Evolutionary conservation across 2,797 vertebrate genomes (phyloP).

Genomic region (Molossus alvarezi): DNA sequence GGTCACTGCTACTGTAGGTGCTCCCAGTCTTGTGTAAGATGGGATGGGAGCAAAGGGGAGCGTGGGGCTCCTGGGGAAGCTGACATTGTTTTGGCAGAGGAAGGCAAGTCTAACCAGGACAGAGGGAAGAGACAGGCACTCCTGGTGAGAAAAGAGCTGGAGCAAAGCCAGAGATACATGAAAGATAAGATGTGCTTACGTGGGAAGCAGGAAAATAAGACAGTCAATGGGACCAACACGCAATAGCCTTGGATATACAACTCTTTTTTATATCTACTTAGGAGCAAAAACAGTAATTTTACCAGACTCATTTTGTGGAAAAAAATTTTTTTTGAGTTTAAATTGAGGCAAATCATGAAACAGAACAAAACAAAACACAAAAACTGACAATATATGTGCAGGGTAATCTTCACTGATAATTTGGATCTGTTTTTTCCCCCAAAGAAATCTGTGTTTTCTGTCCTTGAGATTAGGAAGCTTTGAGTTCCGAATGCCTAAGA

Average conservation of each 20-base stretch:
- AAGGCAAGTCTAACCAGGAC: neutral
- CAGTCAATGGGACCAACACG: neutral
- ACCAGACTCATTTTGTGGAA: neutral
- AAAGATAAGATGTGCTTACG: neutral
- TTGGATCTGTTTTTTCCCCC: neutral
- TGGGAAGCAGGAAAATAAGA: neutral
- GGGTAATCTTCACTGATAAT: neutral
- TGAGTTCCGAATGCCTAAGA: slow-evolving; percentile 16
- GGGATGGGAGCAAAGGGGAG: neutral
- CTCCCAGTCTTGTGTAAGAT: neutral
- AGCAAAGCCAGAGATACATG: neutral
- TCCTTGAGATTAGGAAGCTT: slow-evolving; percentile 25
- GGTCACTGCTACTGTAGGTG: too few species aligned
- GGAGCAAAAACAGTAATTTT: neutral
- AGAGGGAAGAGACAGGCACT: neutral
- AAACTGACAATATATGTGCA: neutral
- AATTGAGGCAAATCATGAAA: neutral
- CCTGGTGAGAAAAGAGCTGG: neutral
- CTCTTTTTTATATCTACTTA: neutral
- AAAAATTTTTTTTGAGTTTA: neutral
- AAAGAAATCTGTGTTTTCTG: neutral
- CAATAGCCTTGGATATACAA: neutral
- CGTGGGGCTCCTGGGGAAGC: neutral
- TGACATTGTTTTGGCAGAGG: neutral
- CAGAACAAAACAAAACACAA: neutral